phyloP scores from a whole-genome alignment of 1,140 invertebrate genomes.

The Aphis craccivora region DNA sequence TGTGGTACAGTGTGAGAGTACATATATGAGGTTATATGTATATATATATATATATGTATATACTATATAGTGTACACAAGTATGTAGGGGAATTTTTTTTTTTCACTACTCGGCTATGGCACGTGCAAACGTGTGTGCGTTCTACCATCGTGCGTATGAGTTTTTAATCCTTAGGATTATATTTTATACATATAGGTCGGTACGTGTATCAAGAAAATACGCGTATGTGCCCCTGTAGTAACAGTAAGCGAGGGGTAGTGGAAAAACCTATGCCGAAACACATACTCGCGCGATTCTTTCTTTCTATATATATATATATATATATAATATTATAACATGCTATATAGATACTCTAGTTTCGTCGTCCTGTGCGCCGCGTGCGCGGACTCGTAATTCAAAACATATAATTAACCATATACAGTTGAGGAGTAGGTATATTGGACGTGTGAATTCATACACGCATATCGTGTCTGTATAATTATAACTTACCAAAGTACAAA shows the following conservation, averaged over 20 bases:
- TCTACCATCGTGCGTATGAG: constrained; percentile 43
- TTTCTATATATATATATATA: background rate
- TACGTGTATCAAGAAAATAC: constrained; percentile 22
- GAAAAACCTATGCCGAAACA: constrained; percentile 1
- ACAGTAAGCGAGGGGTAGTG: background rate
- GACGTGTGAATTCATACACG: background rate
- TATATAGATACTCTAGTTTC: background rate
- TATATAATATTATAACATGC: too few species aligned
- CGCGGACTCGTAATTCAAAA: background rate
- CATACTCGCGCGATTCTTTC: background rate
- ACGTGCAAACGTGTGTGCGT: background rate
- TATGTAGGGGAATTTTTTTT: background rate
- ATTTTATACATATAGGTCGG: background rate
- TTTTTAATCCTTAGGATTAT: constrained; percentile 53
- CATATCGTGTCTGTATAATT: background rate
- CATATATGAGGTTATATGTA: background rate
- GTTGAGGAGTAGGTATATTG: background rate
- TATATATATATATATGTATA: background rate
- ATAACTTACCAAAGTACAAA: constrained; percentile 19
- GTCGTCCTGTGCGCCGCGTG: background rate
- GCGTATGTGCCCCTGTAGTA: background rate
- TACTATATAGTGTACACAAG: background rate
- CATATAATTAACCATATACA: background rate
- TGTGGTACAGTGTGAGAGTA: background rate
- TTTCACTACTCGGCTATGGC: background rate